Evolutionary conservation across 1,140 invertebrate species (phyloP).

Genomic region (Papilio machaon): DNA sequence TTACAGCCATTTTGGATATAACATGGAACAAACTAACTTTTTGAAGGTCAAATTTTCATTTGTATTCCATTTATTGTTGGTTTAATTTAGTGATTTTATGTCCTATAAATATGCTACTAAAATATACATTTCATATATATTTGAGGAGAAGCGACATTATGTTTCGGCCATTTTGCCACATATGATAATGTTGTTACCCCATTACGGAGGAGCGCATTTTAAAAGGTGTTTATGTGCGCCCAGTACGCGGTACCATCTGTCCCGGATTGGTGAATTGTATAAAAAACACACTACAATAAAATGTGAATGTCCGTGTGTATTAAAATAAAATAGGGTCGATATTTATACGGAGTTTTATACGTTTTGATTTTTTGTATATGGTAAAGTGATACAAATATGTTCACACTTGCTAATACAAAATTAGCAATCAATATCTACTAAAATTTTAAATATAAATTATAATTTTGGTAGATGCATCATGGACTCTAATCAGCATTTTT

Average conservation of each 20-base stretch:
- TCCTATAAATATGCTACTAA: not conserved
- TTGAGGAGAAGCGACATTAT: not conserved
- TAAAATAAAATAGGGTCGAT: conserved; percentile 37
- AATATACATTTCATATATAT: not conserved
- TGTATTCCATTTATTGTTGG: not conserved
- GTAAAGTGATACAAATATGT: conserved; percentile 1
- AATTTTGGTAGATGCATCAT: not conserved
- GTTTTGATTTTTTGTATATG: not conserved
- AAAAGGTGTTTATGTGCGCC: conserved; percentile 75
- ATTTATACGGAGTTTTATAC: not conserved
- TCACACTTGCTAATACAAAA: not conserved
- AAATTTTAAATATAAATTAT: not conserved
- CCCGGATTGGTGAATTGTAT: conserved; percentile 77
- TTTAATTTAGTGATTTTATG: not conserved
- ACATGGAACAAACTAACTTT: not conserved
- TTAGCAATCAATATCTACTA: not conserved
- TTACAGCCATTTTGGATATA: too few relatives aligned
- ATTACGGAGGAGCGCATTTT: conserved; percentile 69
- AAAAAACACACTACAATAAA: conserved; percentile 69
- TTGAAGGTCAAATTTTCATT: not conserved
- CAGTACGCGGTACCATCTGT: conserved; percentile 69
- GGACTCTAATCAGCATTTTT: not conserved
- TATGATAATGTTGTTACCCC: conserved; percentile 77
- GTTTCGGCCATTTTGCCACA: conserved; percentile 64
- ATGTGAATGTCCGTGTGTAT: conserved; percentile 53